A percentile compares a stretch with the other conserved stretches of the same genome.
Evolutionary conservation across 2,888 invertebrate genomes (phyloP).

Genomic region (Agrochola macilenta): DNA sequence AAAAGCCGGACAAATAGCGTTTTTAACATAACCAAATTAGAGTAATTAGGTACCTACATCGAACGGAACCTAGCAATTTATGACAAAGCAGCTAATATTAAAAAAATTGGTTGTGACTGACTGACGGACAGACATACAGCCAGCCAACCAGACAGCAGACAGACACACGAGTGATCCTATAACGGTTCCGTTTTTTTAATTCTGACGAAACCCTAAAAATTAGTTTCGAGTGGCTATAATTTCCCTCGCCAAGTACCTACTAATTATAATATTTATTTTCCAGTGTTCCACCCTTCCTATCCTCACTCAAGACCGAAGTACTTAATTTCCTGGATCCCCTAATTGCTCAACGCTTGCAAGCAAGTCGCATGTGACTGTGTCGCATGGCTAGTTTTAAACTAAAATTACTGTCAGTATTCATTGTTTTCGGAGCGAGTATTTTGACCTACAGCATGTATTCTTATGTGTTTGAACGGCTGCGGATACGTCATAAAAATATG

Average conservation of each 20-base stretch:
- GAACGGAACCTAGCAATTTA: not conserved
- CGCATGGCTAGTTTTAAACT: conserved; percentile 74
- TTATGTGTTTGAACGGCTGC: conserved; percentile 74
- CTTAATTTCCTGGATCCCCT: conserved; percentile 31
- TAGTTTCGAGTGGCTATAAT: not conserved
- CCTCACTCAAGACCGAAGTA: conserved; percentile 59
- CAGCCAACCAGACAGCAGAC: no score
- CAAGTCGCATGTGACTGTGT: conserved; percentile 54
- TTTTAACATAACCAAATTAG: not conserved
- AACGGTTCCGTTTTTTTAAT: no score
- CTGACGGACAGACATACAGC: no score
- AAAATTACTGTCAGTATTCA: conserved; percentile 70
- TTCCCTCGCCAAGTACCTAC: not conserved
- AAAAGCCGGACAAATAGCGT: not conserved
- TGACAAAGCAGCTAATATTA: not conserved
- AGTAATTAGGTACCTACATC: no score
- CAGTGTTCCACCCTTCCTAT: conserved; percentile 60
- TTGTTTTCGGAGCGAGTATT: conserved; percentile 70
- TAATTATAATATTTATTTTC: conserved; percentile 51
- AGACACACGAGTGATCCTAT: no score
- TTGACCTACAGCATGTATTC: conserved; percentile 78
- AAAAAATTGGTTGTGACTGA: not conserved
- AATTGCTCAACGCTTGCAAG: conserved; percentile 18
- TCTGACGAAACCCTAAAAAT: no score
- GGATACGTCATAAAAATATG: conserved; percentile 69